A percentile compares a stretch with the other conserved stretches of the same genome.
Conservation (phyloP, 2,888 invertebrate genomes). For the Tetragonisca angustula region DNA sequence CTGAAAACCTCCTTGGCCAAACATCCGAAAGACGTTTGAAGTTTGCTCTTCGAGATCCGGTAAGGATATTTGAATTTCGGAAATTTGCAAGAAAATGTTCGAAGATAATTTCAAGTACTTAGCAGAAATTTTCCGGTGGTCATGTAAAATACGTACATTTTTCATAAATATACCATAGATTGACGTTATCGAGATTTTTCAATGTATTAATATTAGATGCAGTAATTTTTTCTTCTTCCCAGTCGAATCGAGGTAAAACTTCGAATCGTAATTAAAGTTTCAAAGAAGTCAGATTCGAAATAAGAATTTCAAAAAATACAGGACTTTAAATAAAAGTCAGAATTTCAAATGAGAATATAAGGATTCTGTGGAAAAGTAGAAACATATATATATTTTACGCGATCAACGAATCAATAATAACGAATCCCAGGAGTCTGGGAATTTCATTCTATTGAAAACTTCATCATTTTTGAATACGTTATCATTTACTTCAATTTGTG, state of each 20-base stretch:
- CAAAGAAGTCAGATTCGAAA: neutral
- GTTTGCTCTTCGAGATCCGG: neutral
- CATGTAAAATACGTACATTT: neutral
- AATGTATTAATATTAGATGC: neutral
- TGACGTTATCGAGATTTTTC: neutral
- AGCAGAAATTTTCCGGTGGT: neutral
- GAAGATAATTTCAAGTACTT: neutral
- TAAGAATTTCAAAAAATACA: neutral
- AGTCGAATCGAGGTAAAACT: too few species aligned
- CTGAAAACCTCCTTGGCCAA: slow-evolving; percentile 6
- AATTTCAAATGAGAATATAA: neutral
- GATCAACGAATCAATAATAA: neutral
- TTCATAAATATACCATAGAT: neutral
- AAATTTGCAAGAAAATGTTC: neutral
- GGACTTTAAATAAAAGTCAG: neutral
- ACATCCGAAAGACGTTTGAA: slow-evolving; percentile 1
- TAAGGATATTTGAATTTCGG: neutral
- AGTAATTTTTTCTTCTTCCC: too few species aligned
- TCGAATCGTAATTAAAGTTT: too few species aligned
- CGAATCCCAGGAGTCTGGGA: neutral
- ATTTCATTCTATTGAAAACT: neutral
- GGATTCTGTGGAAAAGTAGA: neutral
- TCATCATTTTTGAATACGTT: neutral
- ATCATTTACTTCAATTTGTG: neutral
- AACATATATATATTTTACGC: neutral